Evolutionary conservation across 2,888 invertebrate genomes (phyloP).

Genomic region (Plagodis pulveraria): DNA sequence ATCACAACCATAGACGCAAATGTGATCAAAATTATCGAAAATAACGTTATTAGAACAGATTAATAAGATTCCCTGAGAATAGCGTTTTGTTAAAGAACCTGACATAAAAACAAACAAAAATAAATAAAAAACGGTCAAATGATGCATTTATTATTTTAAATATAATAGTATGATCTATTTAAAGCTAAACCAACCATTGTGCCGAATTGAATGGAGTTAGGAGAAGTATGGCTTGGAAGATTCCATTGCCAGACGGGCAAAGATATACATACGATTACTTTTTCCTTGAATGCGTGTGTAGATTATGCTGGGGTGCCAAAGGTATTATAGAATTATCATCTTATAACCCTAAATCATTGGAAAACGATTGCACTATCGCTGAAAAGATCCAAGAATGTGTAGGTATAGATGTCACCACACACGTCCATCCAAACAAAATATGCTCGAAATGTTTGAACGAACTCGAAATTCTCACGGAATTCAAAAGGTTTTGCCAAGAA

Average conservation of each 20-base stretch:
- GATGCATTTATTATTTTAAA: no score
- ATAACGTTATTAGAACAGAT: no score
- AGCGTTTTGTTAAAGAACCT: no score
- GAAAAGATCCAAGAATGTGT: slow-evolving; percentile 62
- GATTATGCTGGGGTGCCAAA: slow-evolving; percentile 66
- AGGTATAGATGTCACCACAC: slow-evolving; percentile 52
- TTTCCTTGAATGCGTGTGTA: slow-evolving; percentile 58
- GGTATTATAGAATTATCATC: slow-evolving; percentile 47
- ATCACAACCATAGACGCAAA: no score
- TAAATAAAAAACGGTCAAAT: no score
- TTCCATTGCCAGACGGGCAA: slow-evolving; percentile 42
- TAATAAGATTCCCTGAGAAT: no score
- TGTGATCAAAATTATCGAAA: no score
- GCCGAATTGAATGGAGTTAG: background rate
- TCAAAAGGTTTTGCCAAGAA: slow-evolving; percentile 59
- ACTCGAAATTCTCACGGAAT: slow-evolving; percentile 61
- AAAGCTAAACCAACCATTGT: no score
- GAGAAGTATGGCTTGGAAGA: slow-evolving; percentile 43
- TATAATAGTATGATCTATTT: no score
- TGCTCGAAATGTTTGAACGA: slow-evolving; percentile 60
- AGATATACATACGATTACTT: slow-evolving; percentile 65
- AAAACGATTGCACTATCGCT: slow-evolving; percentile 38
- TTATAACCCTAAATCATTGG: slow-evolving; percentile 29
- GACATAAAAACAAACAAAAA: no score
- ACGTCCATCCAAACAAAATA: slow-evolving; percentile 51